phyloP scores from a whole-genome alignment of 2,113 vertebrate species.

The chimpanzee (Pan troglodytes) region NHGRI_mPanTro3-v2.1_pri NC_072409.2:47840001-47840500 shows the following conservation, averaged over 20 bases:
- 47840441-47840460: neutral
- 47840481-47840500: neutral
- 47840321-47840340: neutral
- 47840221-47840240: neutral
- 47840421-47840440: neutral
- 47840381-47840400: neutral
- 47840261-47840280: neutral
- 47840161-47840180: neutral
- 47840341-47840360: fast-evolving
- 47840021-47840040: neutral
- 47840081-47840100: neutral
- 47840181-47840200: neutral
- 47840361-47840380: neutral
- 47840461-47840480: neutral
- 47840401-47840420: neutral
- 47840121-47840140: neutral
- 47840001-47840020: neutral
- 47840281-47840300: neutral
- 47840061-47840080: neutral
- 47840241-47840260: neutral
- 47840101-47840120: neutral
- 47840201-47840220: neutral
- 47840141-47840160: neutral
- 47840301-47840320: neutral
- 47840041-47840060: neutral